Conservation (phyloP, 2,888 invertebrate species). For the Rhingia rostrata region DNA sequence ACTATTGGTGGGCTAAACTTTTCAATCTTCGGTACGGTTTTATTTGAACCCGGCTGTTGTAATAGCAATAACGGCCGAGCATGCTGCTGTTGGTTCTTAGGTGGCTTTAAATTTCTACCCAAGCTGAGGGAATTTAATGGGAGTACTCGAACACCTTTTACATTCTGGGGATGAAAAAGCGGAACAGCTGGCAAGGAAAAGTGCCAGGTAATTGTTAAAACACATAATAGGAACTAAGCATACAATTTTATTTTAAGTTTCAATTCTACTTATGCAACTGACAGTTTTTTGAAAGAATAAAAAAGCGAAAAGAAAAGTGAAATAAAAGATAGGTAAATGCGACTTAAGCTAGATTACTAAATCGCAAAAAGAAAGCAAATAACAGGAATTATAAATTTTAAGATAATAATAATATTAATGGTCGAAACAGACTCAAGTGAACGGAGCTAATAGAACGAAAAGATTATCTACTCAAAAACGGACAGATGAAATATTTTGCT, state of each 20-base stretch:
- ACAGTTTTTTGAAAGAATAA: not conserved
- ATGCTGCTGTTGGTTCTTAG: constrained; percentile 48
- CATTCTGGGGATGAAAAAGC: constrained; percentile 69
- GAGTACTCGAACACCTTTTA: constrained; percentile 64
- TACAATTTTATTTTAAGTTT: not conserved
- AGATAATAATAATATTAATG: no score
- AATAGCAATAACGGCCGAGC: constrained; percentile 57
- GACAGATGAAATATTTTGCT: no score
- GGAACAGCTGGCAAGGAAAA: constrained; percentile 65
- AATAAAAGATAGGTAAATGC: no score
- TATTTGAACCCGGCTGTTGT: constrained; percentile 50
- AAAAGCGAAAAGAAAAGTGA: no score
- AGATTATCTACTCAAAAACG: no score
- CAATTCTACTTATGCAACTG: constrained; percentile 1
- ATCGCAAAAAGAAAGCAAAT: no score
- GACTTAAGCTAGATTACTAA: no score
- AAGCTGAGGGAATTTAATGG: constrained; percentile 62
- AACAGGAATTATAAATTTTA: no score
- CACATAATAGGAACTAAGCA: constrained; percentile 40
- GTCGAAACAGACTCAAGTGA: no score
- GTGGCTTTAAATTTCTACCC: constrained; percentile 56
- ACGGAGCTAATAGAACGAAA: no score
- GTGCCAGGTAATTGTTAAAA: constrained; percentile 53
- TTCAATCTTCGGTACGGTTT: constrained; percentile 61
- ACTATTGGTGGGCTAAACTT: constrained; percentile 64